phyloP scores from a whole-genome alignment of 2,888 invertebrate species.

The Hydropsyche betteni region DNA sequence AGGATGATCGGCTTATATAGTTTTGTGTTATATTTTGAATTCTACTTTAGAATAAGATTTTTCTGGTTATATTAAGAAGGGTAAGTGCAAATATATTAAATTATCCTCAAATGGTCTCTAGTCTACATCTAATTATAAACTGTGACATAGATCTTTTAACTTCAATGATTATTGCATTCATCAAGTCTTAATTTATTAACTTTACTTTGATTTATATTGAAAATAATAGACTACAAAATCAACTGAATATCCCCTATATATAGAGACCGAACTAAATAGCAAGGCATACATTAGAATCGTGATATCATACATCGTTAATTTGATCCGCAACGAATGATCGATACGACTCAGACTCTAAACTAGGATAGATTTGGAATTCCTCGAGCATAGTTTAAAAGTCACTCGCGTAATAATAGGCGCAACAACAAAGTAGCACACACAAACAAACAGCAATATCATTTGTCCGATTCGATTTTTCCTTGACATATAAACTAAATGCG shows the following conservation, averaged over 20 bases:
- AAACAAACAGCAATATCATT: constrained; percentile 7
- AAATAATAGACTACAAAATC: background rate
- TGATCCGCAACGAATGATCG: constrained; percentile 2
- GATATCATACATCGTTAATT: constrained; percentile 18
- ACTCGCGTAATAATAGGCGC: background rate
- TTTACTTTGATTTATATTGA: background rate
- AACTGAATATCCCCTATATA: background rate
- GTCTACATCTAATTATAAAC: no score
- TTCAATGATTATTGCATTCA: background rate
- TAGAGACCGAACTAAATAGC: background rate
- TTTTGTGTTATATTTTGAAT: no score
- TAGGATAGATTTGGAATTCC: constrained; percentile 3
- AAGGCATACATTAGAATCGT: background rate
- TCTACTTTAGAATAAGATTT: no score
- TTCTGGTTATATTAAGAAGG: no score
- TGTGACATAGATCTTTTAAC: no score
- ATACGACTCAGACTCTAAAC: background rate
- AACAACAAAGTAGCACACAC: background rate
- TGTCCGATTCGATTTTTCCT: constrained; percentile 20
- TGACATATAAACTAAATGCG: background rate
- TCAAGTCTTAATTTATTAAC: background rate
- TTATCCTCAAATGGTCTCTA: no score
- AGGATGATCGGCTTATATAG: no score
- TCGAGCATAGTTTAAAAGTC: background rate
- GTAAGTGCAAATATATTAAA: no score